These are phyloP conservation scores for Caprella mutica DNA, from an alignment of 2,888 invertebrate species.

Conservation along the genomic window DNA sequence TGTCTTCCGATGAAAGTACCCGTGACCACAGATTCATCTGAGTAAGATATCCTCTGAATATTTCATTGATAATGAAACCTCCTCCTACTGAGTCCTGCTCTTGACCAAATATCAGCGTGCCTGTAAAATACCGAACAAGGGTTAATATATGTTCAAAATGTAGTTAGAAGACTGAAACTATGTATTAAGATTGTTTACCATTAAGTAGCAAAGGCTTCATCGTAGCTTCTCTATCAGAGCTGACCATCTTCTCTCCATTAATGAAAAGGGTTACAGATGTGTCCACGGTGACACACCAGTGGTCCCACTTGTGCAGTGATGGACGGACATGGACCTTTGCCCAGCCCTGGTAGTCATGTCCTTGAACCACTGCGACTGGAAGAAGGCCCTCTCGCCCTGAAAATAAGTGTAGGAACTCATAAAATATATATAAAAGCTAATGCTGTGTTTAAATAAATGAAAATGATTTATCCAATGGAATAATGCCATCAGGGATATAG, in stretches of 20 bases:
- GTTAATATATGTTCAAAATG: too few species aligned
- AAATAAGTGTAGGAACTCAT: too few species aligned
- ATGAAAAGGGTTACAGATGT: not conserved
- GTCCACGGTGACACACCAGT: constrained; percentile 1
- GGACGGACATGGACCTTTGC: not conserved
- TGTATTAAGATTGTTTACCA: too few species aligned
- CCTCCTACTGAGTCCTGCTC: not conserved
- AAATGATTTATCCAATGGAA: too few species aligned
- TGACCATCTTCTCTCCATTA: not conserved
- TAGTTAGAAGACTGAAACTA: too few species aligned
- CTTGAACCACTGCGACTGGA: not conserved
- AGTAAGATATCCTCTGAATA: not conserved
- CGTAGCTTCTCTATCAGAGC: too few species aligned
- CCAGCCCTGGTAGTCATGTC: not conserved
- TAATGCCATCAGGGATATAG: too few species aligned
- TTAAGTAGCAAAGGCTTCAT: too few species aligned
- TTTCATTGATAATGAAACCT: not conserved
- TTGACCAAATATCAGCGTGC: constrained; percentile 1
- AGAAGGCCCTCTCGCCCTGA: not conserved
- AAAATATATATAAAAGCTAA: too few species aligned
- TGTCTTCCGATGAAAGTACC: not conserved
- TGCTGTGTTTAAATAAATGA: too few species aligned
- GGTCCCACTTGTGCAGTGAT: not conserved
- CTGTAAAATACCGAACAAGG: too few species aligned
- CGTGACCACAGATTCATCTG: not conserved